Evolutionary conservation across 2,888 invertebrate species (phyloP).

Genomic region (Blera fallax): DNA sequence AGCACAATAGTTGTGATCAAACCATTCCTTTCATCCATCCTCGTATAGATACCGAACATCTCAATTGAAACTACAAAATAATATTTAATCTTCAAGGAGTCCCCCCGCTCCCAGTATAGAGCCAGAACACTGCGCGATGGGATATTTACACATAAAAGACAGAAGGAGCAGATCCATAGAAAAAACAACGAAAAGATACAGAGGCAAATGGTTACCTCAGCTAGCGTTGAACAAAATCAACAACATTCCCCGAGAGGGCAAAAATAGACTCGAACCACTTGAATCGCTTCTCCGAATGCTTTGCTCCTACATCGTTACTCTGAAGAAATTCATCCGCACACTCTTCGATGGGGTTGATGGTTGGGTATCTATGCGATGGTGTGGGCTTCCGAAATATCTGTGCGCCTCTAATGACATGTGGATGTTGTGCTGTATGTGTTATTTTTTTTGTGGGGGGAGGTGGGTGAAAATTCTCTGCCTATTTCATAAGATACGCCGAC

Average conservation of each 20-base stretch:
- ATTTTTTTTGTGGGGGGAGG: no score
- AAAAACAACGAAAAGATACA: background rate
- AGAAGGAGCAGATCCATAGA: background rate
- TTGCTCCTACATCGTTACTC: background rate
- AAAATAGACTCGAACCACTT: background rate
- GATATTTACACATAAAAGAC: constrained; percentile 3
- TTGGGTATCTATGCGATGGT: background rate
- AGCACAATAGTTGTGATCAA: background rate
- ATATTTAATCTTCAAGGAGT: constrained; percentile 20
- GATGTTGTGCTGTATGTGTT: background rate
- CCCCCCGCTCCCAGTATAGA: background rate
- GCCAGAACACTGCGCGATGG: no score
- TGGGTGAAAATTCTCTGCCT: background rate
- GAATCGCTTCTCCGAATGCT: background rate
- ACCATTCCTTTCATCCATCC: background rate
- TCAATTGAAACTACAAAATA: constrained; percentile 30
- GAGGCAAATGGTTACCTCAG: background rate
- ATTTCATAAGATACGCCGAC: background rate
- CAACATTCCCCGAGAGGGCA: background rate
- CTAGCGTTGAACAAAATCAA: constrained; percentile 4
- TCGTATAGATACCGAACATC: background rate
- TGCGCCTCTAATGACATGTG: background rate
- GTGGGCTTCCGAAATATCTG: background rate
- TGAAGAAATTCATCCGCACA: background rate
- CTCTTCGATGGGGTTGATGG: background rate